Evolutionary conservation across 2,888 invertebrate species (phyloP).

Genomic region (Phorcus lineatus): DNA sequence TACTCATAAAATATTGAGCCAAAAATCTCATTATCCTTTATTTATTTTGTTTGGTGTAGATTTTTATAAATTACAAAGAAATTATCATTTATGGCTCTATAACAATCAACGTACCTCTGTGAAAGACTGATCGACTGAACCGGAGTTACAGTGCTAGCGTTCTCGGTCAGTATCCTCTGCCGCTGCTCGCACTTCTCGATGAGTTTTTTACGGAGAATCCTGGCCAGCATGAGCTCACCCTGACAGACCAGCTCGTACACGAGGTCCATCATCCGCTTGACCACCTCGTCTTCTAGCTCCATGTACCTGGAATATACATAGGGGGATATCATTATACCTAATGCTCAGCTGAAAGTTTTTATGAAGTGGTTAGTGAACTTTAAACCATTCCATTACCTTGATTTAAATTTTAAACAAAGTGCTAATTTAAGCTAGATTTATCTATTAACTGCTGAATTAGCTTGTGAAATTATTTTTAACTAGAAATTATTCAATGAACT

Average conservation of each 20-base stretch:
- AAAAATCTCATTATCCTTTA: too few relatives aligned
- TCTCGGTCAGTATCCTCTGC: conserved; percentile 42
- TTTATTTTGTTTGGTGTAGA: too few relatives aligned
- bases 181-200: conserved; percentile 86
- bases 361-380: too few relatives aligned
- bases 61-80: too few relatives aligned
- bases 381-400: too few relatives aligned
- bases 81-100: too few relatives aligned
- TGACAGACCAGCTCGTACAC: conserved; percentile 94
- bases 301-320: conserved; percentile 74
- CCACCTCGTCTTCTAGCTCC: conserved; percentile 87
- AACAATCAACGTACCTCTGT: conserved; percentile 18
- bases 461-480: too few relatives aligned
- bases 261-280: conserved; percentile 91
- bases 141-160: conserved; percentile 39
- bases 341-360: neutral
- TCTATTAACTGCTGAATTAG: neutral
- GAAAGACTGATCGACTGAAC: conserved; percentile 36
- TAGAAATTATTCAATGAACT: too few relatives aligned
- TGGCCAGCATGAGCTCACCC: conserved; percentile 92
- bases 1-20: too few relatives aligned
- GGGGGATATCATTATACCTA: neutral
- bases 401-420: too few relatives aligned
- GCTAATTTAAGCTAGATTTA: too few relatives aligned
- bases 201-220: conserved; percentile 89